Base-by-base conservation (phyloP, 2,113 vertebrate genomes). In the Guaruba guarouba region DNA sequence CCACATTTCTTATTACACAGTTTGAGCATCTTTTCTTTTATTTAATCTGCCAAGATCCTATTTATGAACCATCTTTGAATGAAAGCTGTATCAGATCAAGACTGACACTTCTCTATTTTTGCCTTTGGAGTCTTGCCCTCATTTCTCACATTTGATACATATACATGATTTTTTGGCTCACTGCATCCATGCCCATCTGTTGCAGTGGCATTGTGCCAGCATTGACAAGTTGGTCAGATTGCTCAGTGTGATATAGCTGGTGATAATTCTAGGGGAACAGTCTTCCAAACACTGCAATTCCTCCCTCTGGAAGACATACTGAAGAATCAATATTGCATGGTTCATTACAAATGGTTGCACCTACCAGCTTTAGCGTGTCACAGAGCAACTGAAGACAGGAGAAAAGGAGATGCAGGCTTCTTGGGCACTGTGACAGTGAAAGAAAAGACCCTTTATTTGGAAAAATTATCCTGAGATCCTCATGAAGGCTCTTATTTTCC, bases 51-150 rank as follows among this genome's bases (percentile, higher is more conserved):
- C 95, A 94, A 59, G 51, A 81, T 63, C 31, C 46, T 75, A 39
- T 43, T 59, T 80, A 44, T 83, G 78, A 88, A 67, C 55, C 23
- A n/a, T 43, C 80, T 92, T 81, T 88, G 83, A 88, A 94, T 78
- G 63, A 96, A 92, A 95, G 69, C 61, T 95, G 55, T 77, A 70
- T 78, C 62, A 92, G 90, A 95, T 96, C 84, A 91, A 92, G 70
- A 62, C 57, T 96, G 97, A 95, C 96, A 97, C 84, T 95, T 97
- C 92, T 95, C 48, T 94, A 87, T 92, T 95, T 95, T 81, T 66
- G 39, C 25, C 93, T 92, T 95, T 96, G 96, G 96, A 97, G 92
- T 57, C 84, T 59, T 85, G 96, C 95, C 94, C 92, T 96, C 80
- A 82, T 97, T 96, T 94, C 93, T 97, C 88, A 75, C 78, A 80